phyloP scores from a whole-genome alignment of 2,888 invertebrate genomes.

The Rhagonycha fulva region DNA sequence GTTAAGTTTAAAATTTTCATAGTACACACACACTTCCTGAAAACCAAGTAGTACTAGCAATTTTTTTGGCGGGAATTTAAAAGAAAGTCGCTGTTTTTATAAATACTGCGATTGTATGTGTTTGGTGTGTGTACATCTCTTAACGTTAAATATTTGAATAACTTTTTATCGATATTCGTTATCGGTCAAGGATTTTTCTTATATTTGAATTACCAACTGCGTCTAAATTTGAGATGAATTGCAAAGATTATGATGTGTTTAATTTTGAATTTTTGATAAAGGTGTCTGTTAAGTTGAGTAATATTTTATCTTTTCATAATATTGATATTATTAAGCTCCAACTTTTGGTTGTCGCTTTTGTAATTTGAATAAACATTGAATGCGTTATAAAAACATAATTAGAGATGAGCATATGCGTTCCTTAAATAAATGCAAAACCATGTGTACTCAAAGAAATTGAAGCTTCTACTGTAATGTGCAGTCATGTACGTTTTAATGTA shows the following conservation, averaged over 20 bases:
- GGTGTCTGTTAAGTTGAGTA: neutral
- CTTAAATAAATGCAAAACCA: constrained; percentile 33
- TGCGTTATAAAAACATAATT: constrained; percentile 15
- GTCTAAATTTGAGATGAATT: neutral
- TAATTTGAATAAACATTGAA: constrained; percentile 20
- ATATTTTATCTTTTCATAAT: neutral
- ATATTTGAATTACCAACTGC: neutral
- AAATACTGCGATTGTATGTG: neutral
- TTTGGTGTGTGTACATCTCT: neutral
- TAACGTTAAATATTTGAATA: neutral
- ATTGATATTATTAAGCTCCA: constrained; percentile 8
- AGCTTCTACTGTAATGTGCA: constrained; percentile 31
- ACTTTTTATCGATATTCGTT: neutral
- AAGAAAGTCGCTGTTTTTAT: neutral
- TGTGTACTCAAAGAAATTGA: constrained; percentile 28
- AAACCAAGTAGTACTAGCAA: neutral
- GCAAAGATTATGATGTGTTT: neutral
- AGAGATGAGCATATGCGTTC: constrained; percentile 28
- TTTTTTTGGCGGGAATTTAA: neutral
- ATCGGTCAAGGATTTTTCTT: neutral
- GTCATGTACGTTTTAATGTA: constrained; percentile 32
- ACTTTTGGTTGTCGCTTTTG: constrained; percentile 15
- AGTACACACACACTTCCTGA: neutral
- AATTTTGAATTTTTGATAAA: neutral
- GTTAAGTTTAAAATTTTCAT: constrained; percentile 4